Evolutionary conservation across 2,888 invertebrate species (phyloP).

Genomic region (Elysia crispata): DNA sequence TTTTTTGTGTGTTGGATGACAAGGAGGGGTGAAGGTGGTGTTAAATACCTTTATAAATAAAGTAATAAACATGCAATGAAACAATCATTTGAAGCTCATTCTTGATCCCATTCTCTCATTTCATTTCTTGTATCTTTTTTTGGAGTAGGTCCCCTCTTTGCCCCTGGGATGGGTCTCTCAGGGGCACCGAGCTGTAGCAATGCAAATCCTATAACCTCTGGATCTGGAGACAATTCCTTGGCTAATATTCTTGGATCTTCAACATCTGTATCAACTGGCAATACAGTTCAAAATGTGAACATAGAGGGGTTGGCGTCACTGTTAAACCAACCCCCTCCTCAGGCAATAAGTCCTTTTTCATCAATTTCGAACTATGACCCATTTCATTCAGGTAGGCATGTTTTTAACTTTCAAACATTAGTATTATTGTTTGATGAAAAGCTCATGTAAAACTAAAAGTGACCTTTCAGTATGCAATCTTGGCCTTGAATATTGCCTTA

Average conservation of each 20-base stretch:
- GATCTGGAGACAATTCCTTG: slow-evolving; percentile 42
- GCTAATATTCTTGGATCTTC: slow-evolving; percentile 35
- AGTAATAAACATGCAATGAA: too few relatives aligned
- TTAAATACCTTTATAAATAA: too few relatives aligned
- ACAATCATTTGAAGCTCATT: too few relatives aligned
- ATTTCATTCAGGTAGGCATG: slow-evolving; percentile 44
- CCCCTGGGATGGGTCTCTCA: slow-evolving; percentile 38
- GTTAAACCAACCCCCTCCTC: slow-evolving; percentile 56
- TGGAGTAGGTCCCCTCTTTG: slow-evolving; percentile 45
- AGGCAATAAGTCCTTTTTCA: slow-evolving; percentile 31
- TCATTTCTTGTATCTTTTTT: too few relatives aligned
- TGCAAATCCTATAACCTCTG: slow-evolving; percentile 40
- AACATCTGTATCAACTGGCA: slow-evolving; percentile 31
- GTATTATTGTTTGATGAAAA: too few relatives aligned
- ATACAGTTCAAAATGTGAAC: slow-evolving; percentile 57
- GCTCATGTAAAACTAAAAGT: too few relatives aligned
- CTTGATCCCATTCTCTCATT: too few relatives aligned
- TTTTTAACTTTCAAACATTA: too few relatives aligned
- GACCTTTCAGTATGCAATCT: too few relatives aligned
- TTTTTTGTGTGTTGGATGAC: too few relatives aligned
- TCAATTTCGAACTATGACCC: slow-evolving; percentile 42
- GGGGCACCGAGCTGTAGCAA: slow-evolving; percentile 15
- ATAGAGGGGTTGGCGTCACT: slow-evolving; percentile 66
- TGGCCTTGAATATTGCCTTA: too few relatives aligned
- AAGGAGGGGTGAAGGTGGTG: too few relatives aligned